These are phyloP conservation scores for Popillia japonica DNA, from an alignment of 1,140 invertebrate genomes.

Conservation along the genomic window DNA sequence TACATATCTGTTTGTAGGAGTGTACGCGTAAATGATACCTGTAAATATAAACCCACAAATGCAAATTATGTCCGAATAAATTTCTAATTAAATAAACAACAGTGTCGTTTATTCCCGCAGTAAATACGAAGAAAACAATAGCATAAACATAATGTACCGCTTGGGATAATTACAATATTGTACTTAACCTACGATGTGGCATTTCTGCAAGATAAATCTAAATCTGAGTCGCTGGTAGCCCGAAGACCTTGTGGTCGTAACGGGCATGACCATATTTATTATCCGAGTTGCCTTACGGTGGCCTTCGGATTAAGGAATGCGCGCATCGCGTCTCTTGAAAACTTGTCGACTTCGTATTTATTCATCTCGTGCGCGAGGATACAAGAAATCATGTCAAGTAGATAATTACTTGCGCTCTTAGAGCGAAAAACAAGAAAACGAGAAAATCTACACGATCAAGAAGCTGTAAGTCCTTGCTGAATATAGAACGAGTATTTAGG, in stretches of 20 bases:
- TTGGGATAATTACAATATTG: background rate
- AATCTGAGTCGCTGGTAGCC: background rate
- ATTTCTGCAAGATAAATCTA: background rate
- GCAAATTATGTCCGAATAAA: no score
- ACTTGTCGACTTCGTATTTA: constrained; percentile 16
- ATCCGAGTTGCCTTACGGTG: constrained; percentile 14
- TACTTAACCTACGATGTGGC: background rate
- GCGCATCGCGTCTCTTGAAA: constrained; percentile 2
- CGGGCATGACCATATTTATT: constrained; percentile 31
- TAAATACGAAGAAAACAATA: no score
- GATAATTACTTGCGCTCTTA: background rate
- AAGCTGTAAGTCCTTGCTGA: no score
- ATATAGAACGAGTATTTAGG: no score
- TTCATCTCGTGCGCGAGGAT: background rate
- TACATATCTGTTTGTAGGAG: no score
- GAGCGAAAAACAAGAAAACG: background rate
- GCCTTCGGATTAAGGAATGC: constrained; percentile 28
- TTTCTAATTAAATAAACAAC: no score
- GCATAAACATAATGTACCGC: background rate
- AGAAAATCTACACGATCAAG: no score
- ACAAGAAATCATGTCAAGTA: constrained; percentile 24
- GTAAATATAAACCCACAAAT: no score
- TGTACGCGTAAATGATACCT: no score
- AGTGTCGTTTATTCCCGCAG: no score
- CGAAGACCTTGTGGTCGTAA: constrained; percentile 14